Evolutionary conservation across 2,113 vertebrate genomes (phyloP).

Genomic region (Naja naja): DNA sequence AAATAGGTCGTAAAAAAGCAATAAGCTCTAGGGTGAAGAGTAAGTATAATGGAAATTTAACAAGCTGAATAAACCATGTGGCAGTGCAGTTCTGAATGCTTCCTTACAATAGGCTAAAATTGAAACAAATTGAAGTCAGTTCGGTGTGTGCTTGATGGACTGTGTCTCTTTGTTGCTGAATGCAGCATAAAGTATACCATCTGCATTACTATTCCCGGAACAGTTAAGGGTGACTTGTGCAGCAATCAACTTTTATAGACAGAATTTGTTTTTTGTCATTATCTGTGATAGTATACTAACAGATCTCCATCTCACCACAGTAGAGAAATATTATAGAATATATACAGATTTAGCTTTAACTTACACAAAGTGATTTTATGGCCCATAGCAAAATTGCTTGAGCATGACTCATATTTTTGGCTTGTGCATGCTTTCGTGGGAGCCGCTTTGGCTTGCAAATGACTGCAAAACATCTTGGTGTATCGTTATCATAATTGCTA

Average conservation of each 20-base stretch:
- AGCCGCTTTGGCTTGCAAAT: slow-evolving; percentile 55
- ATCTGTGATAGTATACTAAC: slow-evolving; percentile 64
- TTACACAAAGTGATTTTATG: slow-evolving; percentile 68
- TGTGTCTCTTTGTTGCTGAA: slow-evolving; percentile 51
- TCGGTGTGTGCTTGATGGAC: slow-evolving; percentile 51
- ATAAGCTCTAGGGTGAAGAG: background rate
- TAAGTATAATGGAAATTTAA: slow-evolving; percentile 38
- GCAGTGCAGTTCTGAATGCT: slow-evolving; percentile 40
- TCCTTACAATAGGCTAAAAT: slow-evolving; percentile 29
- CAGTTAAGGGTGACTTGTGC: slow-evolving; percentile 54
- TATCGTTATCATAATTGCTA: slow-evolving; percentile 64
- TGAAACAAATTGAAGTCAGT: slow-evolving; percentile 28
- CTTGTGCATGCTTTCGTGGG: slow-evolving; percentile 57
- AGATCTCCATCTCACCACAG: slow-evolving; percentile 65
- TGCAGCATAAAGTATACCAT: slow-evolving; percentile 26
- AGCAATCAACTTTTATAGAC: slow-evolving; percentile 66
- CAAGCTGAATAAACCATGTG: slow-evolving; percentile 30
- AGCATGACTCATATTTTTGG: slow-evolving; percentile 66
- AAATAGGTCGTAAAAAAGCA: slow-evolving; percentile 17
- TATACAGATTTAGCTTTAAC: slow-evolving; percentile 67
- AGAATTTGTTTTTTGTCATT: slow-evolving; percentile 68
- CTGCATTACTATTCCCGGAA: slow-evolving; percentile 49
- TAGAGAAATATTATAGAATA: slow-evolving; percentile 67
- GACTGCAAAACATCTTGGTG: slow-evolving; percentile 63
- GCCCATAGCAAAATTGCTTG: slow-evolving; percentile 67